Percentiles rank a stretch among this genome's conserved stretches.
These are phyloP conservation scores for Pachyrhynchus sulphureomaculatus DNA, from an alignment of 1,140 invertebrate species.

Conservation along the genomic window DNA sequence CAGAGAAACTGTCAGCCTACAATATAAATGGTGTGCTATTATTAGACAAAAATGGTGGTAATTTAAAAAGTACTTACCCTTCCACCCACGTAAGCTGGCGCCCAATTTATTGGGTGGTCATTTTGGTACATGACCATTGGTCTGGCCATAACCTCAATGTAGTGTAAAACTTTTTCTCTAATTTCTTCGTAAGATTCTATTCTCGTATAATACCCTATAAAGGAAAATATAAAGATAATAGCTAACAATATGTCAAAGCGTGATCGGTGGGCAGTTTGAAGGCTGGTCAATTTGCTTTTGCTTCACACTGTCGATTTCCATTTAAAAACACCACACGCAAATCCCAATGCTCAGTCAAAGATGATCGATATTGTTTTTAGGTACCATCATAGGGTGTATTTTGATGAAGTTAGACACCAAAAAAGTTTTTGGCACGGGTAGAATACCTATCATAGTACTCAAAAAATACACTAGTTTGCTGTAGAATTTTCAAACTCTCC, in stretches of 20 bases:
- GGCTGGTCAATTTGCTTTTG: too few relatives aligned
- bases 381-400: too few relatives aligned
- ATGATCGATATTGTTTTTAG: too few relatives aligned
- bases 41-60: not conserved
- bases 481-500: too few relatives aligned
- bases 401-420: too few relatives aligned
- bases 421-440: too few relatives aligned
- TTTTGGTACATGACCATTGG: conserved; percentile 90
- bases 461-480: too few relatives aligned
- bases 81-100: conserved; percentile 83
- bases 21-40: conserved; percentile 33
- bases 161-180: conserved; percentile 80
- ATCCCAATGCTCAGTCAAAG: too few relatives aligned
- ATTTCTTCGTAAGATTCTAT: conserved; percentile 55
- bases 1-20: conserved; percentile 66
- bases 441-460: too few relatives aligned
- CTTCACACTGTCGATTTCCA: too few relatives aligned
- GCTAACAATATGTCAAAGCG: not conserved
- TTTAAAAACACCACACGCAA: too few relatives aligned
- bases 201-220: conserved; percentile 47
- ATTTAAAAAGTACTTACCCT: conserved; percentile 62
- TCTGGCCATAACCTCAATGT: conserved; percentile 85
- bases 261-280: too few relatives aligned
- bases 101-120: conserved; percentile 88
- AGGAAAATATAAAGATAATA: not conserved